Evolutionary conservation across 2,797 vertebrate species (phyloP).

Genomic region (Calcarius lapponicus): DNA sequence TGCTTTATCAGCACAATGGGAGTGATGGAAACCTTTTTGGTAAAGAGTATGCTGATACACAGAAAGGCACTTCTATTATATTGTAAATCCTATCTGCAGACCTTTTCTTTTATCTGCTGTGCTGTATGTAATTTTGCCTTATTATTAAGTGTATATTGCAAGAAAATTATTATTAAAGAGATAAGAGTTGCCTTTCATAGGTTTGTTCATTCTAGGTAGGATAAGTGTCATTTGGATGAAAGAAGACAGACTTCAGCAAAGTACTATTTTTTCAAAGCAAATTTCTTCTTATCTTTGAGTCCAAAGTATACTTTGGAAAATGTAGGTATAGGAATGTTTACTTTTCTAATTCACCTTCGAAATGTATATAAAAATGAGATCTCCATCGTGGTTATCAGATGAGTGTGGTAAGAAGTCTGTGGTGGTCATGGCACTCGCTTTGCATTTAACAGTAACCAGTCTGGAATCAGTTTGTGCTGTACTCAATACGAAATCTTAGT

Average conservation of each 20-base stretch:
- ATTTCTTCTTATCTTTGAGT: background rate
- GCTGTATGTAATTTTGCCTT: background rate
- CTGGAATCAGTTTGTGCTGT: background rate
- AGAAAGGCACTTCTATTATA: background rate
- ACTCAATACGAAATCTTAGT: background rate
- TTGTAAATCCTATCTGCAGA: background rate
- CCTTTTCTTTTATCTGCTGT: background rate
- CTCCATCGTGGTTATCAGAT: background rate
- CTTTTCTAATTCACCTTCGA: background rate
- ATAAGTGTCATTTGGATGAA: constrained; percentile 25
- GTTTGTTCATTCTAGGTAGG: constrained; percentile 13
- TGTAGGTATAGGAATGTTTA: background rate
- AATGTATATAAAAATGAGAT: background rate
- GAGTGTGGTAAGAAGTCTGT: background rate
- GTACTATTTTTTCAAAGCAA: background rate
- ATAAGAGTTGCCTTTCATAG: constrained; percentile 21
- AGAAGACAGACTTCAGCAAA: background rate
- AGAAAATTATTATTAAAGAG: constrained; percentile 31
- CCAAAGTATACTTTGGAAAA: background rate
- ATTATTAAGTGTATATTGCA: background rate
- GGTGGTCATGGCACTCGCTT: background rate
- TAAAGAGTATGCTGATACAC: background rate
- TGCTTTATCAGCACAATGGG: background rate
- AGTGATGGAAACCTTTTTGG: constrained; percentile 5
- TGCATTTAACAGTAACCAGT: background rate